Conservation (phyloP, 2,113 vertebrate genomes). For the Toxostoma redivivum region DNA sequence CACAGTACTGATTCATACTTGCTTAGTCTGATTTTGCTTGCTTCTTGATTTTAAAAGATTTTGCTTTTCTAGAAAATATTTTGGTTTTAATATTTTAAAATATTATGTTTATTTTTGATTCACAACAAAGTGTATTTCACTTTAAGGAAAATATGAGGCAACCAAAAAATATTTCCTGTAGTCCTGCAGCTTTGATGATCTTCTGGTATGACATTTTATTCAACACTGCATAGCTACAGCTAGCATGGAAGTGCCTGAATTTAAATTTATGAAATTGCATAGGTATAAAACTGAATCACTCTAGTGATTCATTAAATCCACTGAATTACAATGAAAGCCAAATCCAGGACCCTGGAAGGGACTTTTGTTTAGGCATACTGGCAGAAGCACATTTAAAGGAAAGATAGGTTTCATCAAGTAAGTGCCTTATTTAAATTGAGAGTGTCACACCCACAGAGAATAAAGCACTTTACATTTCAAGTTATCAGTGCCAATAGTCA, state of each 20-base stretch:
- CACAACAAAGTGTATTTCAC: neutral
- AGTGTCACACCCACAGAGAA: neutral
- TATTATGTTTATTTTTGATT: neutral
- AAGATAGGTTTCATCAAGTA: neutral
- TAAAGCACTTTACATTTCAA: neutral
- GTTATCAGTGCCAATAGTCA: neutral
- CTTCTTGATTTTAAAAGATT: neutral
- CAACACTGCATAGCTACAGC: neutral
- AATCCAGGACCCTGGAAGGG: neutral
- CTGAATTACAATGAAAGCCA: neutral
- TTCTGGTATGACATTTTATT: neutral
- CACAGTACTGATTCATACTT: neutral
- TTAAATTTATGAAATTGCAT: neutral
- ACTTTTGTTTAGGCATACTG: neutral
- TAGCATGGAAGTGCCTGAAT: neutral
- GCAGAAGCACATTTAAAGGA: neutral
- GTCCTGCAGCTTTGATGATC: neutral
- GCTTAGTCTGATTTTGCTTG: neutral
- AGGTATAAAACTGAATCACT: neutral
- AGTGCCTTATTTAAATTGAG: neutral
- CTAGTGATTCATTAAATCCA: neutral
- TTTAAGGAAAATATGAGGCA: neutral
- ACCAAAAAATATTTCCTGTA: neutral
- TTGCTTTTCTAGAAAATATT: neutral
- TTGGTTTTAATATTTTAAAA: neutral